These are phyloP conservation scores for Aphelocoma californica DNA, from an alignment of 2,797 vertebrate genomes.

Conservation along the genomic window DNA sequence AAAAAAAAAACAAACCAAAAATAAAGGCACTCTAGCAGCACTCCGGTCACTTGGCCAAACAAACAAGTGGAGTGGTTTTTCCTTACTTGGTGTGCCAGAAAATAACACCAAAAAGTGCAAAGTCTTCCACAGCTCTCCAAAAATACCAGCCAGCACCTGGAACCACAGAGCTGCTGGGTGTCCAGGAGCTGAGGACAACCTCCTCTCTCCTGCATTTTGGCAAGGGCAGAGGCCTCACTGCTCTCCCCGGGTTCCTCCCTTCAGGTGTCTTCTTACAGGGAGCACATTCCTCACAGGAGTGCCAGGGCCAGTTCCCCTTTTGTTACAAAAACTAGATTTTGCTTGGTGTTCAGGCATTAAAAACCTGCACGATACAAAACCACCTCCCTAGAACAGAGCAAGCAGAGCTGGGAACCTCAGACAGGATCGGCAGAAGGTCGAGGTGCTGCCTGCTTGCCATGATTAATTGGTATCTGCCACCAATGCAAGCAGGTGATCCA, in stretches of 20 bases:
- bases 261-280: not conserved
- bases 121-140: not conserved
- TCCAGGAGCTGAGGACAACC: fast-evolving
- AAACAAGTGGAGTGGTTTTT: not conserved
- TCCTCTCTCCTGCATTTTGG: not conserved
- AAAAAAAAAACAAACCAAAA: not conserved
- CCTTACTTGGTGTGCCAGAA: conserved; percentile 2
- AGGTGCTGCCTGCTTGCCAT: not conserved
- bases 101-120: not conserved
- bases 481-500: not conserved
- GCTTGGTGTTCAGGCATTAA: not conserved
- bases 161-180: not conserved
- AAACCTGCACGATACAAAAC: fast-evolving
- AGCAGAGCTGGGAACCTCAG: not conserved
- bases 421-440: not conserved
- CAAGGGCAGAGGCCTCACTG: not conserved
- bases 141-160: not conserved
- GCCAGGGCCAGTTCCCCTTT: not conserved
- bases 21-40: not conserved
- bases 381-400: not conserved
- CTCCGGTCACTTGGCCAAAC: not conserved
- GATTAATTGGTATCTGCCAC: not conserved
- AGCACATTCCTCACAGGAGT: not conserved
- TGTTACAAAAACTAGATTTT: not conserved
- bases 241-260: not conserved